Evolutionary conservation across 2,797 vertebrate genomes (phyloP), one percentile per base, ranked within the genome.

Genomic region (Telmatherina bonti): DNA sequence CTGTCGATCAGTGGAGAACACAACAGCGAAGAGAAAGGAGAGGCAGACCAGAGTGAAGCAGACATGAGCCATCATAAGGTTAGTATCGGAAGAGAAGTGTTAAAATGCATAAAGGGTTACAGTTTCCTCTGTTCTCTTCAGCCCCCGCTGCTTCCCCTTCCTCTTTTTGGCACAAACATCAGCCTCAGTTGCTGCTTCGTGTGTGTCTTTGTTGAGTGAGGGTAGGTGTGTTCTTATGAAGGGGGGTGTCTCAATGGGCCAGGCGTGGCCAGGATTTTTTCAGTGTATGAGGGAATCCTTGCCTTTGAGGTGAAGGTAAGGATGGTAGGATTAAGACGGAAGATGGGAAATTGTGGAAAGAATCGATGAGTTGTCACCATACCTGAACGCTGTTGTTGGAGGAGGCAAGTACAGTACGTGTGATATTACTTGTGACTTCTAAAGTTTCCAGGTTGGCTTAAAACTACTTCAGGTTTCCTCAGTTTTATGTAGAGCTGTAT

Each of bases 51-150:
- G 47, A 74, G 74, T 41, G 59, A 67, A 13, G 85, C 64, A 66
- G 64, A 82, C 68, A 93, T 90, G 89, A 95, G 79, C 83, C 75
- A 85, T 18, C 73, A 85, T 1, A 90, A 95, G 90, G 96, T 97
- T 76, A 93, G 96, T 95, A 27, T 5, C 26, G 59, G 68, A 74
- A 65, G 49, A 69, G 88, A 88, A 90, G 70, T 72, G 24, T 51
- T 72, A 62, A 7, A 57, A 60, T 62, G 63, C 55, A 57, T 5
- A 27, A 53, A 29, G 22, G 76, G 59, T 35, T 35, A 26, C 12
- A 47, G 70, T 84, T 90, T 92, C 87, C 87, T 84, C 80, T 74
- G 0, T 84, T 76, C 53, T 82, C n/a, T 76, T 63, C 20, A 56
- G 62, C 59, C 35, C 9, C 22, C 22, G 7, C 27, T 57, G 58